Evolutionary conservation across 2,888 invertebrate genomes (phyloP).

Genomic region (Dryomyza anilis): DNA sequence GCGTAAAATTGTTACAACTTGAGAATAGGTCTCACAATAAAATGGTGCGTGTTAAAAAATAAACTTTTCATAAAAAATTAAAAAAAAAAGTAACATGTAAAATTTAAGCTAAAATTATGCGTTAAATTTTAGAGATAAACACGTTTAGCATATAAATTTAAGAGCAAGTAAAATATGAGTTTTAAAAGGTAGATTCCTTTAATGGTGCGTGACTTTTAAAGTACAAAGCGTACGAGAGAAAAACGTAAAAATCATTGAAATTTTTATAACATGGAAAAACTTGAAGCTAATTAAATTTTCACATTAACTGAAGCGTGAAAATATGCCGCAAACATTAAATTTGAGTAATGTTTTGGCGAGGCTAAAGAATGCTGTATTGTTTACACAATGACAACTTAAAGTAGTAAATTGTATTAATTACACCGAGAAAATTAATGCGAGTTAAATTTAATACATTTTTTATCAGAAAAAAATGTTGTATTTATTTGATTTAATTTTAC

Average conservation of each 20-base stretch:
- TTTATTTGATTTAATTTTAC: no score
- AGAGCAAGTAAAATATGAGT: not conserved
- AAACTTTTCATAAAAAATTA: no score
- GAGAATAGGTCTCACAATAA: not conserved
- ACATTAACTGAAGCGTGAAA: not conserved
- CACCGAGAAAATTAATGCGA: no score
- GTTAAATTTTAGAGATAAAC: not conserved
- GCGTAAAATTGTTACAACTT: no score
- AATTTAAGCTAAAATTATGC: not conserved
- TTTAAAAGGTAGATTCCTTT: not conserved
- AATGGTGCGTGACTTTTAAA: not conserved
- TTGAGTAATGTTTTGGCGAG: not conserved
- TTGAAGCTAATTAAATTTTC: constrained; percentile 11
- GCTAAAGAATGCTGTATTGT: no score
- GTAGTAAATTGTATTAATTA: not conserved
- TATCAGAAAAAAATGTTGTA: no score
- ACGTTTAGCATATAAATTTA: constrained; percentile 1
- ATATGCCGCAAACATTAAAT: constrained; percentile 1
- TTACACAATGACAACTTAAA: no score
- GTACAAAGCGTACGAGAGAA: not conserved
- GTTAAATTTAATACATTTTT: no score
- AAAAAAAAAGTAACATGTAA: no score
- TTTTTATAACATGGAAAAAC: not conserved
- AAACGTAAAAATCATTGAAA: not conserved
- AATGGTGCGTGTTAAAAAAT: not conserved